These are phyloP conservation scores for Lytechinus pictus DNA, from an alignment of 35 echinoderm and acorn worm genomes.

Conservation along the genomic window DNA sequence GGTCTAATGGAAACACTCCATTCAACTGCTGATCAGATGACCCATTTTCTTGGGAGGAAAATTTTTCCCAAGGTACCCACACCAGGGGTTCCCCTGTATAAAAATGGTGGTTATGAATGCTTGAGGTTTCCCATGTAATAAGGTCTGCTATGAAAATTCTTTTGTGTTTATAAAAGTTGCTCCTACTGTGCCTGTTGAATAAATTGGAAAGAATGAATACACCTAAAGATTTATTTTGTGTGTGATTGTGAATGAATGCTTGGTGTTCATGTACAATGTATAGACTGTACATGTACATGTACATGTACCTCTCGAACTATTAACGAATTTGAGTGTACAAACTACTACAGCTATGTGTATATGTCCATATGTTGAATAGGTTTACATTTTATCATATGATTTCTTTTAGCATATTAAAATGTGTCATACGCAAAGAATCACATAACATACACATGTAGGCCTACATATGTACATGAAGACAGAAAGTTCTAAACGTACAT, in stretches of 20 bases:
- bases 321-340: no score
- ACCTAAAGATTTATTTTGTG: no score
- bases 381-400: no score
- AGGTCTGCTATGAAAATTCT: neutral
- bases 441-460: neutral
- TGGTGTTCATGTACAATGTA: no score
- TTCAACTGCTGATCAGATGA: neutral
- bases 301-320: neutral
- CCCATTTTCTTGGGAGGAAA: slow-evolving; percentile 2
- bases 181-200: neutral
- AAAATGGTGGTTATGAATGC: neutral
- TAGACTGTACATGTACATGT: neutral
- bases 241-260: no score
- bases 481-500: no score
- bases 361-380: no score
- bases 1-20: neutral
- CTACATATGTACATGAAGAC: no score
- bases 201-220: neutral
- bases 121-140: slow-evolving; percentile 2
- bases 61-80: slow-evolving; percentile 17
- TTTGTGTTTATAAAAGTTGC: neutral
- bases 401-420: no score
- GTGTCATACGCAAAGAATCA: no score
- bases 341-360: no score
- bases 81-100: neutral